phyloP scores from a whole-genome alignment of 2,888 invertebrate genomes.

The Dryadula phaetusa region DNA sequence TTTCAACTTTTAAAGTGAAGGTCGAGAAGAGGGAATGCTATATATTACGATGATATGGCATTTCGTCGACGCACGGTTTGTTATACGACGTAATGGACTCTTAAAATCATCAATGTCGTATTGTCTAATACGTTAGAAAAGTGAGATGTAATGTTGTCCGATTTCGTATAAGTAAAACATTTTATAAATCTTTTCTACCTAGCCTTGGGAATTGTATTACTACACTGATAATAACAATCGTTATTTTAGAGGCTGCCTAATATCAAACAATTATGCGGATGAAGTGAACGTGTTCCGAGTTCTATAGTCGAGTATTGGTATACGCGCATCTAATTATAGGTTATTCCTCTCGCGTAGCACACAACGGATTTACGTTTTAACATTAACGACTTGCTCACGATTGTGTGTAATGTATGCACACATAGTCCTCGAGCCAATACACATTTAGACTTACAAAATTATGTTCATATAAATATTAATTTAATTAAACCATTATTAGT shows the following conservation, averaged over 20 bases:
- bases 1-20: constrained; percentile 12
- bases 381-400: constrained; percentile 78
- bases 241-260: constrained; percentile 35
- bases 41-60: not conserved
- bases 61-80: not conserved
- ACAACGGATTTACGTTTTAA: constrained; percentile 76
- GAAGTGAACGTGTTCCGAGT: constrained; percentile 40
- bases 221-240: constrained; percentile 4
- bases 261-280: constrained; percentile 40
- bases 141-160: not conserved
- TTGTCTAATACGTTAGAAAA: not conserved
- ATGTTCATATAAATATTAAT: constrained; percentile 10
- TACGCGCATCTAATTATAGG: constrained; percentile 83
- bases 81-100: not conserved
- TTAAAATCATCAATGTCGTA: not conserved
- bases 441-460: constrained; percentile 51
- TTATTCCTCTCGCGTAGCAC: constrained; percentile 80
- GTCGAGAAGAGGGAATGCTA: not conserved
- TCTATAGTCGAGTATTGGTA: constrained; percentile 53
- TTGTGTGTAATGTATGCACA: constrained; percentile 52
- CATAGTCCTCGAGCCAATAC: constrained; percentile 14
- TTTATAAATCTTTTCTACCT: not conserved
- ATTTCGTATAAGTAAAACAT: not conserved
- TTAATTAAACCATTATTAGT: constrained; percentile 10
- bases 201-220: not conserved